phyloP scores from a whole-genome alignment of 2,888 invertebrate genomes.

The Pollenia labialis region DNA sequence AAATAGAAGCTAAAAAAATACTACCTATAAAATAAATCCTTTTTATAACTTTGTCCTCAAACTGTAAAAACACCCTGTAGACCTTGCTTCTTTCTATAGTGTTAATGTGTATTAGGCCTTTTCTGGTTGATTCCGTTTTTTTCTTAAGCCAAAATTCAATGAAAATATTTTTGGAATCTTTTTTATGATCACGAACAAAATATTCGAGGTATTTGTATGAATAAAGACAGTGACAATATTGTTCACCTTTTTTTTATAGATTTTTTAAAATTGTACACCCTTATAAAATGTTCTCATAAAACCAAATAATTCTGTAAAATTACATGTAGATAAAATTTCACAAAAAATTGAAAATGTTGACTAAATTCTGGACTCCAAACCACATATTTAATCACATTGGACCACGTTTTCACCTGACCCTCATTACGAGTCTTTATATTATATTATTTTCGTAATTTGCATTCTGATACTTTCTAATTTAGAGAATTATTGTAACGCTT shows the following conservation, averaged over 20 bases:
- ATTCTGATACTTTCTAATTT: too few relatives aligned
- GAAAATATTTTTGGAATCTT: constrained; percentile 79
- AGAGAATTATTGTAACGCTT: too few relatives aligned
- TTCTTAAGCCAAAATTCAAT: constrained; percentile 36
- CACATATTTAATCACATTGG: too few relatives aligned
- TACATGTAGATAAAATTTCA: background rate
- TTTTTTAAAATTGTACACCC: background rate
- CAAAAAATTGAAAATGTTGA: too few relatives aligned
- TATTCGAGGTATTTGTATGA: constrained; percentile 49
- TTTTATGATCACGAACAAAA: constrained; percentile 78
- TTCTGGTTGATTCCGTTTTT: constrained; percentile 10
- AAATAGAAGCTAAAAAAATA: too few relatives aligned
- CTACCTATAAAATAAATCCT: too few relatives aligned
- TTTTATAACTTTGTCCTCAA: too few relatives aligned
- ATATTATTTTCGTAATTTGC: too few relatives aligned
- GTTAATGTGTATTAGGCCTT: constrained; percentile 56
- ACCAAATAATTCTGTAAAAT: constrained; percentile 16
- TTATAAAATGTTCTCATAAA: constrained; percentile 5
- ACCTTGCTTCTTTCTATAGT: background rate
- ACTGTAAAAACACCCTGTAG: constrained; percentile 19
- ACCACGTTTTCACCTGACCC: too few relatives aligned
- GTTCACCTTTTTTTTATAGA: background rate
- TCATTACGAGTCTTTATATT: too few relatives aligned
- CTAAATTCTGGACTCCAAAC: too few relatives aligned
- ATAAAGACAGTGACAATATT: constrained; percentile 27